Evolutionary conservation across 2,888 invertebrate genomes (phyloP), one percentile per base, ranked within the genome.

Genomic region (Himalopsyche japonica): DNA sequence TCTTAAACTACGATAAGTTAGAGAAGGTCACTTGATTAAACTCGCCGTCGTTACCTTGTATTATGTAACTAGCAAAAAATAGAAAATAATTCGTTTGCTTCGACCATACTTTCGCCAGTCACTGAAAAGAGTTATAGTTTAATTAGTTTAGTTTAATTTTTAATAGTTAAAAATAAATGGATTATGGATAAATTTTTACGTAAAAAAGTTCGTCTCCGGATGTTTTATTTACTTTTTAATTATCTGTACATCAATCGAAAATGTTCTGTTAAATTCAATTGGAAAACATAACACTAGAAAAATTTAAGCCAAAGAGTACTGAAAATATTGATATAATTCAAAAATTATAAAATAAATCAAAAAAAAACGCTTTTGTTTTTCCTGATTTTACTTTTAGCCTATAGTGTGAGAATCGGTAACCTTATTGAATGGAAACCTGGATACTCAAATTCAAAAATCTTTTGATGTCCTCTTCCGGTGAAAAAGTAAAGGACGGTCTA

Each of bases 1-100:
- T 64, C 24, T 64, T 64, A 64, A 64, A 27, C 64, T 64, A 64
- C 64, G 20, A 10, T 64, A 64, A 64, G 64, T 20, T 10, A 24
- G 24, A 27, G 27, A 30, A 34, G 80, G 80, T 80, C 80, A 80
- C 80, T 80, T 80, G 80, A 80, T 80, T 80, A 80, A 80, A 57
- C 80, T 80, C 20, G 27, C n/a, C 18, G 32, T 47, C 37, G n/a
- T 24, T 64, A 24, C 64, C 64, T 24, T 27, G 24, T 24, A 6
- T 64, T 64, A 6, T 8, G 64, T 64, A 27, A 64, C 27, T 27
- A 3, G 27, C 64, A 64, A 64, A 64, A 37, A 64, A 24, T 64
- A 27, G 5, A 5, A 64, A 64, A 64, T 64, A 27, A 8, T 24
- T 27, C 10, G 27, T 64, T 64, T 10, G 18, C 27, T 64, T 24